These are phyloP conservation scores for Apeltes quadracus DNA, from an alignment of 2,113 vertebrate species.

Conservation along the genomic window DNA sequence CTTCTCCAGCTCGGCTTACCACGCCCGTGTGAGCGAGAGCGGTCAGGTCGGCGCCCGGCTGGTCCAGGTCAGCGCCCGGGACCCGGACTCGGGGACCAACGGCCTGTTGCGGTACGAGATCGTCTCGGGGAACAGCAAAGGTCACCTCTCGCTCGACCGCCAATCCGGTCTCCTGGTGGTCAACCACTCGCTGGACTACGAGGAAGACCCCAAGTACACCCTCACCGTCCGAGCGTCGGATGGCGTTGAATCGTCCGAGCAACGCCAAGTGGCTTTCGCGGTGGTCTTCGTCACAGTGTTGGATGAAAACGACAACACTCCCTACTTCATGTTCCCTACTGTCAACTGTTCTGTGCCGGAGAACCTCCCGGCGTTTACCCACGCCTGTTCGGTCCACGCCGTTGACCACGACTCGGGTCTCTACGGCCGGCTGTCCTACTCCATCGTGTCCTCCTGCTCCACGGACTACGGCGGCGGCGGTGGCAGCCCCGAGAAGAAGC, in stretches of 20 bases:
- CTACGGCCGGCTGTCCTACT: constrained; percentile 89
- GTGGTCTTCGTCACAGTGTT: constrained; percentile 81
- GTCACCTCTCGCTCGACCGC: constrained; percentile 81
- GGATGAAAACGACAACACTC: constrained; percentile 91
- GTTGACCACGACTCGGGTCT: constrained; percentile 88
- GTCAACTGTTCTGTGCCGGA: constrained; percentile 85
- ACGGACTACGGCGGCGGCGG: constrained; percentile 74
- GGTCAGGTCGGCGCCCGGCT: constrained; percentile 80
- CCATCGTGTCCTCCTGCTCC: constrained; percentile 85
- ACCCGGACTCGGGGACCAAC: constrained; percentile 83
- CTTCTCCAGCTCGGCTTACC: constrained; percentile 83
- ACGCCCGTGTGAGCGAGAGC: constrained; percentile 83
- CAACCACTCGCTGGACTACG: constrained; percentile 85
- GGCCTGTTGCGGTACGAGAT: constrained; percentile 84
- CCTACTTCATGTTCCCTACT: constrained; percentile 85
- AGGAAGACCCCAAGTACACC: constrained; percentile 82
- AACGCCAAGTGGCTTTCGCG: constrained; percentile 83
- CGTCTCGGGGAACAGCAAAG: constrained; percentile 86
- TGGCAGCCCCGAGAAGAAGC: constrained; percentile 73
- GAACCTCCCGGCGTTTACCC: constrained; percentile 86
- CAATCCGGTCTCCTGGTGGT: constrained; percentile 84
- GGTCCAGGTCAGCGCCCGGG: constrained; percentile 82
- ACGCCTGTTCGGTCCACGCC: constrained; percentile 84
- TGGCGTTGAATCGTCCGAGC: constrained; percentile 63
- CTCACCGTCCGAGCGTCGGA: constrained; percentile 87